Percentiles rank a stretch among this genome's conserved stretches.
Conservation (phyloP, 2,888 invertebrate genomes). For the Dicyrtoma fusca region DNA sequence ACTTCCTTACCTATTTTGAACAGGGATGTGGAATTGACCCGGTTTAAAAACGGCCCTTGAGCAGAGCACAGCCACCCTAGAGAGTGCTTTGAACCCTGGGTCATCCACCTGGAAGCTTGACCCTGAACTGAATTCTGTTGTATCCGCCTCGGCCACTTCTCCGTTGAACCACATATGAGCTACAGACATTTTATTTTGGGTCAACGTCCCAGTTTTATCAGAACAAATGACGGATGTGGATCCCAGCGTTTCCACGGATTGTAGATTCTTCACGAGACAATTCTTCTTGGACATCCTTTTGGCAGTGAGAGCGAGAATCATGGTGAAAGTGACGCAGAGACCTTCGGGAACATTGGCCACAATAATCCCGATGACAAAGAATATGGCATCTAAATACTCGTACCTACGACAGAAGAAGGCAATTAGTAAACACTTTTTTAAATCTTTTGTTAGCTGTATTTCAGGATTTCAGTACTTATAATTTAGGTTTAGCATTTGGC, state of each 20-base stretch:
- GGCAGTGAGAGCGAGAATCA: slow-evolving; percentile 74
- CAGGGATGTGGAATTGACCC: slow-evolving; percentile 62
- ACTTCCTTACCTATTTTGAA: slow-evolving; percentile 57
- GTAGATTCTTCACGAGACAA: slow-evolving; percentile 77
- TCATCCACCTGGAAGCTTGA: slow-evolving; percentile 58
- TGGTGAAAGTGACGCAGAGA: slow-evolving; percentile 56
- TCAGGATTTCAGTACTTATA: no score
- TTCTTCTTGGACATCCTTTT: slow-evolving; percentile 80
- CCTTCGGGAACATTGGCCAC: slow-evolving; percentile 74
- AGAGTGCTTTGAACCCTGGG: slow-evolving; percentile 62
- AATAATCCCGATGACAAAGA: slow-evolving; percentile 65
- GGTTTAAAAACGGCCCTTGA: slow-evolving; percentile 72
- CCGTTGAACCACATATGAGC: slow-evolving; percentile 74
- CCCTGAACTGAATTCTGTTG: slow-evolving; percentile 65
- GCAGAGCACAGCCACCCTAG: slow-evolving; percentile 70
- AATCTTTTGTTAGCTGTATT: no score
- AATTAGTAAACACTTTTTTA: no score
- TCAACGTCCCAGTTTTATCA: slow-evolving; percentile 75
- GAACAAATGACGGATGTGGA: slow-evolving; percentile 80
- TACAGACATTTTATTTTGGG: slow-evolving; percentile 77
- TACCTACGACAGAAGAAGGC: no score
- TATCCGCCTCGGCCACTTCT: slow-evolving; percentile 68
- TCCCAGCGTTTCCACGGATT: slow-evolving; percentile 78
- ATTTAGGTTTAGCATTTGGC: no score
- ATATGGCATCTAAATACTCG: slow-evolving; percentile 61